These are phyloP conservation scores for Mycalesis mineus DNA, from an alignment of 2,888 invertebrate genomes.

Conservation along the genomic window DNA sequence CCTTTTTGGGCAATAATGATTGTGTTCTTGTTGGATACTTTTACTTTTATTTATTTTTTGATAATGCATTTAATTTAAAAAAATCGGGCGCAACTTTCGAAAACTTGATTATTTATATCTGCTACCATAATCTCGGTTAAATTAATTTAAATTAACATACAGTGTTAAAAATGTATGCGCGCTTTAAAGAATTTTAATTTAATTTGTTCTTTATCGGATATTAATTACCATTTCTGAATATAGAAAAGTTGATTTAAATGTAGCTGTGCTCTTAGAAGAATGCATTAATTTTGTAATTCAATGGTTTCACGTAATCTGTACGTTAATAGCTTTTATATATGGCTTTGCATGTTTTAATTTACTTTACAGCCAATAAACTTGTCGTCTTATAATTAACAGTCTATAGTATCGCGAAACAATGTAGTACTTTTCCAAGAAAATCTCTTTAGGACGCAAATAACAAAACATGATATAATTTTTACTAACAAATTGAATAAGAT, in stretches of 20 bases:
- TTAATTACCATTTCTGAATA: neutral
- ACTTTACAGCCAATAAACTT: too few relatives aligned
- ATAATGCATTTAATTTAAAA: neutral
- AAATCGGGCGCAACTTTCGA: neutral
- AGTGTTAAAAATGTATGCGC: neutral
- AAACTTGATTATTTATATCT: neutral
- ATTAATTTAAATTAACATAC: neutral
- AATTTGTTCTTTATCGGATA: neutral
- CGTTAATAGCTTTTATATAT: too few relatives aligned
- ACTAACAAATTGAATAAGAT: slow-evolving; percentile 3
- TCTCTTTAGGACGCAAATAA: neutral
- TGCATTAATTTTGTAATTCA: too few relatives aligned
- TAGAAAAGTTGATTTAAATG: too few relatives aligned
- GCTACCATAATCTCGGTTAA: neutral
- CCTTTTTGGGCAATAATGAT: too few relatives aligned
- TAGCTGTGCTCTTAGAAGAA: too few relatives aligned
- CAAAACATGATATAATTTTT: slow-evolving; percentile 3
- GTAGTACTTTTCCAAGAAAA: neutral
- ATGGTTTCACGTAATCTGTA: too few relatives aligned
- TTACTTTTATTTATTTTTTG: too few relatives aligned
- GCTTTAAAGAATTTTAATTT: neutral
- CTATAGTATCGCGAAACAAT: neutral
- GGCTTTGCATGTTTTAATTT: too few relatives aligned
- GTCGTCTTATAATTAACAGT: neutral
- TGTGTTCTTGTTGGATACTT: too few relatives aligned